Evolutionary conservation across 2,797 vertebrate genomes (phyloP), one percentile per base, ranked within the genome.

Genomic region (Megalops cyprinoides): DNA sequence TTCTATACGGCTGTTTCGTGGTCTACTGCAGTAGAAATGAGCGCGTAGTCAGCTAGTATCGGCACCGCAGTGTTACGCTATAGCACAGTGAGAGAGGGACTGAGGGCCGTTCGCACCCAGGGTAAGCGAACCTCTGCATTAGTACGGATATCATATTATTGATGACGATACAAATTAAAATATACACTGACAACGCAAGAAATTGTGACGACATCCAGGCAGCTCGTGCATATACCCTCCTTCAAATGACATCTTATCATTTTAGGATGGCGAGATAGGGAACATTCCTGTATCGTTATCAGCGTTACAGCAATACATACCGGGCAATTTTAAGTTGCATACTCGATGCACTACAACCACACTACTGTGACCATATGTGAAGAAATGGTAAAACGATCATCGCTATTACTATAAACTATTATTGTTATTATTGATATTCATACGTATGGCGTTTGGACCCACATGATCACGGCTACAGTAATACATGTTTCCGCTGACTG

Each of bases 1-100:
- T 88, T 88, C 88, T 56, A 12, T 55, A 55, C 51, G 65, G 34
- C 67, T 51, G 76, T 78, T 73, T 78, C 39, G 67, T 51, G 56
- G 56, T 37, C 48, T 90, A 88, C 91, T 89, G 91, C 90, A 91
- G 87, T 84, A 93, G 88, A 85, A 85, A 87, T 81, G 89, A 81
- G 82, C 90, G 91, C 90, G 85, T 89, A 91, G 93, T 93, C 93
- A 93, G 93, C 91, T 92, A 89, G 89, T 93, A 92, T 87, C 58
- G 88, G 87, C 89, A 91, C 93, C 92, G 93, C 94, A 94, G 93
- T 94, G 87, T 88, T 94, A 92, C 92, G 92, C 92, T 94, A 93
- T 93, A 93, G 93, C 92, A 93, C 93, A 93, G 90, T 84, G 82
- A 82, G 73, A 69, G 71, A 76, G 74, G 73, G 75, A 81, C 82